Conservation (phyloP, 1,140 invertebrate genomes). For the Drosophila lacertosa region DNA sequence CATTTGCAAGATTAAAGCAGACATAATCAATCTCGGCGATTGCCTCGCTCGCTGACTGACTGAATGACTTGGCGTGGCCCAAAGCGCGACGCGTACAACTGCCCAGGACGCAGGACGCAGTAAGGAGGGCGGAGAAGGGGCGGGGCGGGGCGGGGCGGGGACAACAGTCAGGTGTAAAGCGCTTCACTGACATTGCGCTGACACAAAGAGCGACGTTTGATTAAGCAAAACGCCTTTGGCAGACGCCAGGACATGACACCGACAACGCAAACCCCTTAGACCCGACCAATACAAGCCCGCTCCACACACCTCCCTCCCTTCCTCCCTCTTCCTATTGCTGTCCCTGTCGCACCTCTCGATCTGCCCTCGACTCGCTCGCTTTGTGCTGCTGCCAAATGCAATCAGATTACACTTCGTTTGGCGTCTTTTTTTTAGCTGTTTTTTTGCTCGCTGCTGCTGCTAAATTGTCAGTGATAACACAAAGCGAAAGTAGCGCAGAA, state of each 20-base stretch:
- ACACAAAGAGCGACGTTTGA: conserved; percentile 74
- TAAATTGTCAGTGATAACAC: conserved; percentile 68
- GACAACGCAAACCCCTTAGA: conserved; percentile 7
- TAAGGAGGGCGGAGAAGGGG: not conserved
- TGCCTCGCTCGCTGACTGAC: conserved; percentile 39
- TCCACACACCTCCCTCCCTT: not conserved
- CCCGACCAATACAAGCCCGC: not conserved
- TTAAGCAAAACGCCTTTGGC: conserved; percentile 71
- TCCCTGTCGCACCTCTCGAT: no score
- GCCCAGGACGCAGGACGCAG: no score
- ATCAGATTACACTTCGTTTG: conserved; percentile 75
- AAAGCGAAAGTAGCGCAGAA: conserved; percentile 43
- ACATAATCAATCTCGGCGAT: conserved; percentile 68
- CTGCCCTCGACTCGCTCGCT: conserved; percentile 24
- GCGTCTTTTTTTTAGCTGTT: conserved; percentile 10
- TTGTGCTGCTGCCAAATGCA: conserved; percentile 71
- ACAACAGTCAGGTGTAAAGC: conserved; percentile 39
- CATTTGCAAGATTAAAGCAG: conserved; percentile 63
- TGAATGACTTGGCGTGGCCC: conserved; percentile 30
- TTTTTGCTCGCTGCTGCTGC: conserved; percentile 24
- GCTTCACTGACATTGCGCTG: conserved; percentile 54
- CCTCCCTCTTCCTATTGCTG: no score
- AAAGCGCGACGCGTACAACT: conserved; percentile 8
- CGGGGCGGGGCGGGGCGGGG: not conserved
- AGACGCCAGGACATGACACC: conserved; percentile 57